Conservation (phyloP, 2,113 vertebrate genomes). For the Pedionomus torquatus region DNA sequence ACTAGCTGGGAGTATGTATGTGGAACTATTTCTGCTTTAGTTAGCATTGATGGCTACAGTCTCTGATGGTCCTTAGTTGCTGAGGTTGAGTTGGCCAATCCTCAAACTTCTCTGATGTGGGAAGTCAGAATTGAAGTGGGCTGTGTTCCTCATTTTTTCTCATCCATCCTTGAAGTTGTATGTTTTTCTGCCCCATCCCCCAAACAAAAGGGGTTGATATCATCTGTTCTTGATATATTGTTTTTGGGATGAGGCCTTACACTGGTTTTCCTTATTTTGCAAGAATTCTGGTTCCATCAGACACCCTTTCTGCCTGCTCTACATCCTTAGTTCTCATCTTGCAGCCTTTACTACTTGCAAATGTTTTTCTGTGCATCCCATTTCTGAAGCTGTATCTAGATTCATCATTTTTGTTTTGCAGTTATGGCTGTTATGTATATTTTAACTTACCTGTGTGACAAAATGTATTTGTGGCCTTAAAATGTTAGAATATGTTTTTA, state of each 20-base stretch:
- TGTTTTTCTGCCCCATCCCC: neutral
- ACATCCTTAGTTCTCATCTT: neutral
- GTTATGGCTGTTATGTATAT: neutral
- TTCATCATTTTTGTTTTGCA: neutral
- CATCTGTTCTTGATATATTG: neutral
- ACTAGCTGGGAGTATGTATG: neutral
- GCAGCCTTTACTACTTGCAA: neutral
- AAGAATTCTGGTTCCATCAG: neutral
- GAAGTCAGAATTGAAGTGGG: neutral
- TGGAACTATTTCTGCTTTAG: neutral
- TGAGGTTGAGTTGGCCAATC: neutral
- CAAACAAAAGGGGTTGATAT: neutral
- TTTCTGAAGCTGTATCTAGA: neutral
- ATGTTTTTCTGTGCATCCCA: neutral
- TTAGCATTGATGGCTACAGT: accelerated
- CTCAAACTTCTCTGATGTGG: neutral
- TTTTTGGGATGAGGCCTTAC: neutral
- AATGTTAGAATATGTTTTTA: neutral
- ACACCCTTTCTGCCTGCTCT: neutral
- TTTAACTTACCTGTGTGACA: neutral
- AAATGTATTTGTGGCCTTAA: neutral
- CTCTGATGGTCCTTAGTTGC: neutral
- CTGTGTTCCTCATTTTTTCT: neutral
- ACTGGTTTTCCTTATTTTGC: neutral
- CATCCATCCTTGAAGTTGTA: neutral